A percentile compares a stretch with the other conserved stretches of the same genome.
phyloP scores from a whole-genome alignment of 37 sponge, comb jelly and placozoan genomes.

The Ephydatia muelleri region DNA sequence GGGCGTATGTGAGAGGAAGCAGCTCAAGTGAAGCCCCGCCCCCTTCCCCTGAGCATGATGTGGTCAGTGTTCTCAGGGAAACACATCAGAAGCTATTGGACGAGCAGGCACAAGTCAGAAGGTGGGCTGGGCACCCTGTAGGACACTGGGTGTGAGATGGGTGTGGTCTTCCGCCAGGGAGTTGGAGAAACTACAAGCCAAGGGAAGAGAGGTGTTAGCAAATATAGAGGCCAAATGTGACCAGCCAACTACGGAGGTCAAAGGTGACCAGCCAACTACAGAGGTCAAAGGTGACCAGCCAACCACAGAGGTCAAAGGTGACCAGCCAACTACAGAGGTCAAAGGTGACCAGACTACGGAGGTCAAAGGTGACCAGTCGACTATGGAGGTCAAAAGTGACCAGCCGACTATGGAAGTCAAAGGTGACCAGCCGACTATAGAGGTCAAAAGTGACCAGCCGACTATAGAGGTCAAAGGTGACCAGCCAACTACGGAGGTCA shows the following conservation, averaged over 20 bases:
- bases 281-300: too few relatives aligned
- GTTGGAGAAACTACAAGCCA: conserved; percentile 33
- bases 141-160: neutral
- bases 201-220: conserved; percentile 33
- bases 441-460: too few relatives aligned
- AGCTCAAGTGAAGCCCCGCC: neutral
- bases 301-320: too few relatives aligned
- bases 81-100: conserved; percentile 17
- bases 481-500: too few relatives aligned
- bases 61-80: conserved; percentile 19
- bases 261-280: too few relatives aligned
- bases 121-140: conserved; percentile 15
- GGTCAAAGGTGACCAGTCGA: too few relatives aligned
- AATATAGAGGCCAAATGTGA: neutral
- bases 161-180: conserved; percentile 12
- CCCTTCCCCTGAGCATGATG: conserved; percentile 5
- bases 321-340: too few relatives aligned
- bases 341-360: too few relatives aligned
- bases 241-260: neutral
- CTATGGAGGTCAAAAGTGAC: too few relatives aligned
- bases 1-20: neutral
- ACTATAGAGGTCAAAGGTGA: too few relatives aligned
- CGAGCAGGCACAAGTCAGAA: conserved; percentile 25
- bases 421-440: too few relatives aligned
- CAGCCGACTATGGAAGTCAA: too few relatives aligned